Evolutionary conservation across 2,888 invertebrate species (phyloP), one percentile per base, ranked within the genome.

Genomic region (Hydrotaea diabolus): DNA sequence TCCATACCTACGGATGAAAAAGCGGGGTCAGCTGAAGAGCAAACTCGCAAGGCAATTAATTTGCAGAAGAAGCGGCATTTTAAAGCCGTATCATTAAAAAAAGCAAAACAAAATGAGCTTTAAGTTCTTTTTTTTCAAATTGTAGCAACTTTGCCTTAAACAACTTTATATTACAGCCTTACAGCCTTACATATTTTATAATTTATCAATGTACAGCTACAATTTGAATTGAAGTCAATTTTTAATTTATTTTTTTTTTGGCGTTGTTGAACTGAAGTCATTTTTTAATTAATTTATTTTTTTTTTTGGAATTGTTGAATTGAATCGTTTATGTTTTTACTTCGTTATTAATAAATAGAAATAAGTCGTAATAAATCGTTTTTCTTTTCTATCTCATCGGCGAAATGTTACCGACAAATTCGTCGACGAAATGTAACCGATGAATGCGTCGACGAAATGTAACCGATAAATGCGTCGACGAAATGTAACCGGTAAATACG

Each of bases 21-120:
- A n/a, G 17, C 75, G 23, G 75, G 75, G 26, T 23, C 62, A n/a
- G n/a, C 75, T 15, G 46, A 59, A 75, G 62, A 75, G 46, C 62
- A 75, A 75, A 39, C 59, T 21, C 73, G 59, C 19, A 74, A 74
- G 21, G 59, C 57, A 55, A 59, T 74, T 31, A 26, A 74, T 13
- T 21, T 74, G 55, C 73, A 59, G 43, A 74, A 74, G 23, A 74
- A 57, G 57, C 55, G 73, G 23, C 59, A 59, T 59, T 59, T 59
- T 59, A 59, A 59, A 26, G 5, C 19, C 55, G 21, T 55, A 21
- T 55, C 55, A 21, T 4, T 55, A 21, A 55, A 55, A 21, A 55
- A 55, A 55, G 55, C 5, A 55, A 55, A 55, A 53, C 53, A 53
- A 53, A 53, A 53, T 53, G 53, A 53, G 53, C 53, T 17, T 53